These are phyloP conservation scores for Dynastes grantii DNA, from an alignment of 2,888 invertebrate genomes.

Conservation along the genomic window DNA sequence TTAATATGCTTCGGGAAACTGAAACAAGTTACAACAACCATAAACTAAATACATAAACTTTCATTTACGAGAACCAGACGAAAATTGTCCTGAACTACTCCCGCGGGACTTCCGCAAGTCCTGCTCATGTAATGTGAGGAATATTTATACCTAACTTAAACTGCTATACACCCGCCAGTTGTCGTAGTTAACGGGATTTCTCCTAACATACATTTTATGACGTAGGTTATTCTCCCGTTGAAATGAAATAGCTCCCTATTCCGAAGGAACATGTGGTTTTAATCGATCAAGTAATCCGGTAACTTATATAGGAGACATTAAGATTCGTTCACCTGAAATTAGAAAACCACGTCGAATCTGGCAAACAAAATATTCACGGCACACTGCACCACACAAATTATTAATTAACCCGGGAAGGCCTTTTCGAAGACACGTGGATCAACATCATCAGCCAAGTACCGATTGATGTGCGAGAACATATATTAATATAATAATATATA, in stretches of 20 bases:
- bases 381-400: too few relatives aligned
- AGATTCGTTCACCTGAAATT: too few relatives aligned
- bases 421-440: too few relatives aligned
- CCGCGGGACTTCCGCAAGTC: slow-evolving; percentile 52
- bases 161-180: not conserved
- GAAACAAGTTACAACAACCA: slow-evolving; percentile 53
- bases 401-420: too few relatives aligned
- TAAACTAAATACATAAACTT: slow-evolving; percentile 55
- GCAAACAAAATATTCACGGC: too few relatives aligned
- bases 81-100: slow-evolving; percentile 55
- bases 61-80: slow-evolving; percentile 56
- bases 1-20: slow-evolving; percentile 50
- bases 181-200: slow-evolving; percentile 29
- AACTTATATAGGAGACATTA: not conserved
- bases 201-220: slow-evolving; percentile 36
- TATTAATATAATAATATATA: too few relatives aligned
- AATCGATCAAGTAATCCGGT: not conserved
- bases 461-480: too few relatives aligned
- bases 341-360: too few relatives aligned
- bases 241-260: slow-evolving; percentile 12
- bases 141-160: slow-evolving; percentile 45
- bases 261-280: not conserved
- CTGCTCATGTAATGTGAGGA: slow-evolving; percentile 46
- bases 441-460: too few relatives aligned
- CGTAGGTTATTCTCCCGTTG: slow-evolving; percentile 7